These are phyloP conservation scores for Sciurus carolinensis DNA, from an alignment of 2,797 vertebrate species.

Conservation along the genomic window DNA sequence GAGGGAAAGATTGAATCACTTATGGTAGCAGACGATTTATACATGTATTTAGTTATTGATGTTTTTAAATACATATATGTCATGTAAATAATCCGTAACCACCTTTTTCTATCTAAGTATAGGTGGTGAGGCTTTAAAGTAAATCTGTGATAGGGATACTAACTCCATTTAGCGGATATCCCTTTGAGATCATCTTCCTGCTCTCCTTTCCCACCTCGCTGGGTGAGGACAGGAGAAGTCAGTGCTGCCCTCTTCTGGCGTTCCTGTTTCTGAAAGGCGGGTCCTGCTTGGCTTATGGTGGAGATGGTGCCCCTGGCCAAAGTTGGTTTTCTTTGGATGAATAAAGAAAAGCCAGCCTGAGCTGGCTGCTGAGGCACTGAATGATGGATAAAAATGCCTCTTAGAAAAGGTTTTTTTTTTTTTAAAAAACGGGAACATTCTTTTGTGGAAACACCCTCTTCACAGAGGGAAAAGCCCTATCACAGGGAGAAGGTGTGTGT, in stretches of 20 bases:
- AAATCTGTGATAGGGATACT: background rate
- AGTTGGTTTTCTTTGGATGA: slow-evolving; percentile 12
- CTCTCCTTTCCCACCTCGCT: background rate
- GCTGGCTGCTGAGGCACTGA: background rate
- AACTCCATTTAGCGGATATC: background rate
- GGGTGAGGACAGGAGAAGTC: background rate
- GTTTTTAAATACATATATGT: background rate
- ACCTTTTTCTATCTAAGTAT: background rate
- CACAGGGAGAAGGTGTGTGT: background rate
- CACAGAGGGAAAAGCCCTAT: background rate
- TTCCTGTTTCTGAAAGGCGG: background rate
- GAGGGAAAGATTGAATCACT: background rate
- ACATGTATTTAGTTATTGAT: background rate
- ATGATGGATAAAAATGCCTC: background rate
- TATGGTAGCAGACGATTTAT: background rate
- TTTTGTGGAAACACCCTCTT: background rate
- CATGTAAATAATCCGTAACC: background rate
- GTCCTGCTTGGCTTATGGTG: background rate
- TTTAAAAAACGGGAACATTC: background rate
- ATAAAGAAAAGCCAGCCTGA: background rate
- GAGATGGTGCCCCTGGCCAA: background rate
- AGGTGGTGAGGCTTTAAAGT: background rate
- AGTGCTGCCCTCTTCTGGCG: background rate
- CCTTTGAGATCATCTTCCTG: background rate
- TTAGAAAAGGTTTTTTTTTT: background rate